Conservation (phyloP, 1,140 invertebrate genomes). For the Whitmania pigra region DNA sequence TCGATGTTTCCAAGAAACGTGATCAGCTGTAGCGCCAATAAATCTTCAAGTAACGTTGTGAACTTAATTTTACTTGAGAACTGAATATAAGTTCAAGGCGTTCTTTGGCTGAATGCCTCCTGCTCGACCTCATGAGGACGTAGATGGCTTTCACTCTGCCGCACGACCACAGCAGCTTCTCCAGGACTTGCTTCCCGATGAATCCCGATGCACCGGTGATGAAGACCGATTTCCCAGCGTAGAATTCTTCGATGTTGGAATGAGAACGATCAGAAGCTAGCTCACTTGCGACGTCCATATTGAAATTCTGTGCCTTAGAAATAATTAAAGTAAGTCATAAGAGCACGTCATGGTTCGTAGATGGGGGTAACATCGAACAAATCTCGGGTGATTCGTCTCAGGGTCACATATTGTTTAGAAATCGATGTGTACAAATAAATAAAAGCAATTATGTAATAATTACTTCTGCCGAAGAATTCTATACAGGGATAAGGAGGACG, state of each 20-base stretch:
- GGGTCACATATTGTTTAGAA: too few relatives aligned
- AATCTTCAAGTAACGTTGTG: too few relatives aligned
- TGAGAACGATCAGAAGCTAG: conserved; percentile 30
- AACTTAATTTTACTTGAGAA: not conserved
- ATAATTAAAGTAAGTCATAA: too few relatives aligned
- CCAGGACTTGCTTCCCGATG: conserved; percentile 24
- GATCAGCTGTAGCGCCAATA: too few relatives aligned
- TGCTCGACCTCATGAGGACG: conserved; percentile 29
- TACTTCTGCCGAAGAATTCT: too few relatives aligned
- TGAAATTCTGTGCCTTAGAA: not conserved
- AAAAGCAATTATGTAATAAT: too few relatives aligned
- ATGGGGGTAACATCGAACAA: too few relatives aligned
- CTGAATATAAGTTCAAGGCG: not conserved
- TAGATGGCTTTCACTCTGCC: conserved; percentile 24
- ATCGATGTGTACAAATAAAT: too few relatives aligned
- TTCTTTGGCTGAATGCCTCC: conserved; percentile 8
- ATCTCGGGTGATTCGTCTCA: too few relatives aligned
- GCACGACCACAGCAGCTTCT: conserved; percentile 25
- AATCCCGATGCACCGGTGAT: conserved; percentile 26
- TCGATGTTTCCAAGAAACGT: too few relatives aligned
- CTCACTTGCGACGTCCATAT: conserved; percentile 21
- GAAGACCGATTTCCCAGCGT: conserved; percentile 24
- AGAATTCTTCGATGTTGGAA: conserved; percentile 23
- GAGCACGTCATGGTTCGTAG: too few relatives aligned
- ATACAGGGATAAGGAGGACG: too few relatives aligned